Conservation (phyloP, 1,140 invertebrate genomes). For the Zaprionus africanus region DNA sequence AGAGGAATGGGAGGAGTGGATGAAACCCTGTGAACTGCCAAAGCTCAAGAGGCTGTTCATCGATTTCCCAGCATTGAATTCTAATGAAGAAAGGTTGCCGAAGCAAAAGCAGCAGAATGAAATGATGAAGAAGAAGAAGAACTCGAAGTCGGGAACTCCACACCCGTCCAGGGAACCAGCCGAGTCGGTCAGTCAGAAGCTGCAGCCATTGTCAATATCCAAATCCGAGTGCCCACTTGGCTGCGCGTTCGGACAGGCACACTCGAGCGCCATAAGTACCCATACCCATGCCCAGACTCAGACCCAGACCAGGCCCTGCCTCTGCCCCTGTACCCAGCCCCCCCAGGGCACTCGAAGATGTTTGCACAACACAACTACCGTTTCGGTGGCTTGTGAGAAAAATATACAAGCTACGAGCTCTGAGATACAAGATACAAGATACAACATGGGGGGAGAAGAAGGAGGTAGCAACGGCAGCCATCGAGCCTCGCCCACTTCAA, state of each 20-base stretch:
- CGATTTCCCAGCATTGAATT: constrained; percentile 72
- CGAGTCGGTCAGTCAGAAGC: constrained; percentile 40
- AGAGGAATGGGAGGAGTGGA: background rate
- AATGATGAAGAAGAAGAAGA: constrained; percentile 7
- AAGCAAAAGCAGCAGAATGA: constrained; percentile 7
- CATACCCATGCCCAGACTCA: constrained; percentile 56
- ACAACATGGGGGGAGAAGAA: background rate
- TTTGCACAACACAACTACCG: constrained; percentile 81
- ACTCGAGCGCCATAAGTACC: constrained; percentile 73
- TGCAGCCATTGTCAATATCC: constrained; percentile 73
- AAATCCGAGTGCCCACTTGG: constrained; percentile 76
- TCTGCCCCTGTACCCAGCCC: constrained; percentile 6
- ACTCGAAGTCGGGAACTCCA: background rate
- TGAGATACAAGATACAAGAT: constrained; percentile 27
- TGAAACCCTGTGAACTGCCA: constrained; percentile 42
- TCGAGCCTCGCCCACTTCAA: constrained; percentile 68
- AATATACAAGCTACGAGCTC: constrained; percentile 63
- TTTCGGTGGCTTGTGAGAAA: constrained; percentile 83
- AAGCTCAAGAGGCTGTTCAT: constrained; percentile 56
- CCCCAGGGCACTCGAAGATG: constrained; percentile 65
- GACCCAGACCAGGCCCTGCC: background rate
- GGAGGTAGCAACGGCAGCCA: constrained; percentile 14
- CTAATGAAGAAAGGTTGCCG: constrained; percentile 69
- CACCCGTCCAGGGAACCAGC: background rate
- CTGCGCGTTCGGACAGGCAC: constrained; percentile 74